Evolutionary conservation across 92 coral and sea anemone species (phyloP), one percentile per base, ranked within the genome.

Genomic region (Hydrozoanthus gracilis): DNA sequence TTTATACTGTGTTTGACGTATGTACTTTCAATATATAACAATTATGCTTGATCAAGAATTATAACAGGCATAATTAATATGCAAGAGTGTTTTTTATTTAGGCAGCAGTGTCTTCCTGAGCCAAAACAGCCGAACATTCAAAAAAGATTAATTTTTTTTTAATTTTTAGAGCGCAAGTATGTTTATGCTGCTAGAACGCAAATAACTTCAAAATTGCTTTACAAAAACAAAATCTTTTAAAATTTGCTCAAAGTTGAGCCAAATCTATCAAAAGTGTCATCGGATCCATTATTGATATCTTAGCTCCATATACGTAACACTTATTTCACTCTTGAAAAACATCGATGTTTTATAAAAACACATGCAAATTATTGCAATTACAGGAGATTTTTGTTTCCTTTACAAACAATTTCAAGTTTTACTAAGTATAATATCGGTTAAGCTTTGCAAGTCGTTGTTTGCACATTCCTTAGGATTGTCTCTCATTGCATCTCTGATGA

Each of bases 401-500:
- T 5, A 76, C 12, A 51, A 49, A 76, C 27, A 52, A 10, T 5
- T 18, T n/a, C 45, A 49, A 27, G 17, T 46, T 80, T 20, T 12
- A 47, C 56, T 68, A 3, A 16, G 9, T 62, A 80, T 4, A 18
- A 80, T 64, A 15, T 80, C 48, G 48, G 20, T 14, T 80, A 80
- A 17, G 6, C 1, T 5, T n/a, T 18, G 12, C 17, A 35, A 10
- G 46, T 64, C 56, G 4, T 16, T 61, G 84, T 47, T 64, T 20
- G 10, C 35, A 18, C 61, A 80, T 65, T 65, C 35, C 49, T 47
- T 52, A 6, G 62, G 74, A 80, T 80, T 66, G 55, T 80, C 69
- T 4, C 49, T 48, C 48, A 80, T 80, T 14, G 50, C 85, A 6
- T 80, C 85, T 35, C 60, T 8, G 58, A 80, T 65, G 4, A 80